These are phyloP conservation scores for Myotis pilosus DNA, from an alignment of 2,797 vertebrate species.

Conservation along the genomic window DNA sequence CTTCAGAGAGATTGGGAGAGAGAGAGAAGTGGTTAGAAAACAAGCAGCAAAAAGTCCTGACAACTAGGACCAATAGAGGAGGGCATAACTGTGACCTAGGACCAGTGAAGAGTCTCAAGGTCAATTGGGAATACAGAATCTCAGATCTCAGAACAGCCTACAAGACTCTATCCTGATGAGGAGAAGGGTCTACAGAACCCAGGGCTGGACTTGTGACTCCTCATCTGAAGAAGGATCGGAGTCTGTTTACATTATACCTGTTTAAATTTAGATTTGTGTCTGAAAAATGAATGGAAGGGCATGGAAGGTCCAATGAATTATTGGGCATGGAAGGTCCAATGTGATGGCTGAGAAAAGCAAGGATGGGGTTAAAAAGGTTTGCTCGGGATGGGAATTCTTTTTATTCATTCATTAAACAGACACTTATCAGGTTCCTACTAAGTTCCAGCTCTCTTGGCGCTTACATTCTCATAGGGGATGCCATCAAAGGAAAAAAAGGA, in stretches of 20 bases:
- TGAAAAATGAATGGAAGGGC: background rate
- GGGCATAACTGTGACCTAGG: background rate
- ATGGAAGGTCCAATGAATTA: background rate
- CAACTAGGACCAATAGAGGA: background rate
- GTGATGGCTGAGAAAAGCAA: constrained; percentile 11
- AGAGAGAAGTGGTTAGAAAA: background rate
- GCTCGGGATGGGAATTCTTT: background rate
- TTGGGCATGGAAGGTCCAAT: background rate
- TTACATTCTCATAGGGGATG: background rate
- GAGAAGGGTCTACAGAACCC: background rate
- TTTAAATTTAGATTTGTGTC: background rate
- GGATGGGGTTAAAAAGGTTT: background rate
- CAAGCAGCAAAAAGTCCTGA: background rate
- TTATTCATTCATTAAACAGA: background rate
- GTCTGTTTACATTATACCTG: background rate
- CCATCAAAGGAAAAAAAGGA: background rate
- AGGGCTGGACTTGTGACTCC: background rate
- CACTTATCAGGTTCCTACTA: background rate
- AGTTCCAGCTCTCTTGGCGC: background rate
- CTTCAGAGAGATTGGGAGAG: background rate
- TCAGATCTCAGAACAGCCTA: background rate
- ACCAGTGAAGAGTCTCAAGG: background rate
- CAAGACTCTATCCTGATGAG: background rate
- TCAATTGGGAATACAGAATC: background rate
- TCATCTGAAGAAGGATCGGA: background rate